Base-by-base conservation (phyloP, 2,113 vertebrate species). In the Mormyrus iriodes region DNA sequence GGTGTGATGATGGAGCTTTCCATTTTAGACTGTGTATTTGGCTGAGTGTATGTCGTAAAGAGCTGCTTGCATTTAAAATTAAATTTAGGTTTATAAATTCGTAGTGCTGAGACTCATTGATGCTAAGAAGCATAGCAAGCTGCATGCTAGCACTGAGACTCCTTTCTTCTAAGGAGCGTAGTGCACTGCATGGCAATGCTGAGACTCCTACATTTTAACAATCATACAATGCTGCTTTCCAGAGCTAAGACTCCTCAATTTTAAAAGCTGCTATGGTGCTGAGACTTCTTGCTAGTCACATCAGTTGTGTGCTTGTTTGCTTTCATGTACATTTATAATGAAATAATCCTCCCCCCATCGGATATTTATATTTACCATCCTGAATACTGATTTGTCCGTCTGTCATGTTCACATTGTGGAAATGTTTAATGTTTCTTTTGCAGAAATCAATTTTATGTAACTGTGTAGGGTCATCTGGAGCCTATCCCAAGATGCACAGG, bases 81-180 rank as follows among this genome's bases (percentile, higher is more conserved):
- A 94, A 95, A 95, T 96, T 92, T 9, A 31, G n/a, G 61, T 31
- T 69, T 31, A 27, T 69, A 69, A 69, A 69, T 69, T 69, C 92
- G 92, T 92, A 93, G 94, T 91, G 88, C 92, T 93, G 95, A 95
- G 96, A 94, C 95, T 93, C 91, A 90, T 90, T 94, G 92, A 92
- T 93, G 93, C 94, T 94, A 92, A 90, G 31, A 90, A 94, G 95
- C 95, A 94, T 94, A 95, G 96, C 96, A 94, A 95, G 93, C 95
- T 90, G 13, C 93, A 91, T 93, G 93, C 92, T 92, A 92, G 90
- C 90, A 93, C 95, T 95, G 95, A 95, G 96, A 94, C 95, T 93
- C 91, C 90, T 91, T 94, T 92, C 92, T 94, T 93, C 93, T 94
- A 92, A 90, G 35, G 15, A 19, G 35, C 73, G 19, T 42, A 42